phyloP scores from a whole-genome alignment of 2,113 vertebrate genomes.

The Erythrocercus mccallii region DNA sequence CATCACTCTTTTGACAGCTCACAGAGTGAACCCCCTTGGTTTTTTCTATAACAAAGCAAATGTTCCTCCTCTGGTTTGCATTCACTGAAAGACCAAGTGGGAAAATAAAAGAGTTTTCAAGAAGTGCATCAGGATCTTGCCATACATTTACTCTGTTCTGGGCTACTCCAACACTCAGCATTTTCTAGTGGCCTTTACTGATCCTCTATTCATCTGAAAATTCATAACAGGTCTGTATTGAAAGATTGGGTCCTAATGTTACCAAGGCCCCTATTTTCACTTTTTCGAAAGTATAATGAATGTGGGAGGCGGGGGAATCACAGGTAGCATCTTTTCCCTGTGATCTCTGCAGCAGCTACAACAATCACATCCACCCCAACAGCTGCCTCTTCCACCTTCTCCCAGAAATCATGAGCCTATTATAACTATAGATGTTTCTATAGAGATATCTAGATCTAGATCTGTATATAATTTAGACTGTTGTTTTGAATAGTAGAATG shows the following conservation, averaged over 20 bases:
- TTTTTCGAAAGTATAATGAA: background rate
- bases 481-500: background rate
- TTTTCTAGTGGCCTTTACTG: background rate
- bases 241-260: background rate
- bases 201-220: background rate
- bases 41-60: background rate
- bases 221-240: background rate
- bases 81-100: background rate
- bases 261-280: background rate
- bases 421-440: background rate
- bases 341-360: background rate
- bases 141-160: background rate
- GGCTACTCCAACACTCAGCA: background rate
- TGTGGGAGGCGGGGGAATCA: no score
- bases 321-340: background rate
- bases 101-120: background rate
- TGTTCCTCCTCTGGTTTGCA: background rate
- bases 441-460: no score
- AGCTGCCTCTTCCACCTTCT: background rate
- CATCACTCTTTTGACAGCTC: background rate
- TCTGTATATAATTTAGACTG: background rate
- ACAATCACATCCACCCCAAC: background rate
- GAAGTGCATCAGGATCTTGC: background rate
- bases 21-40: fast-evolving
- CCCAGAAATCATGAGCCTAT: background rate